phyloP scores from a whole-genome alignment of 2,888 invertebrate species.

The Pollenia labialis region DNA sequence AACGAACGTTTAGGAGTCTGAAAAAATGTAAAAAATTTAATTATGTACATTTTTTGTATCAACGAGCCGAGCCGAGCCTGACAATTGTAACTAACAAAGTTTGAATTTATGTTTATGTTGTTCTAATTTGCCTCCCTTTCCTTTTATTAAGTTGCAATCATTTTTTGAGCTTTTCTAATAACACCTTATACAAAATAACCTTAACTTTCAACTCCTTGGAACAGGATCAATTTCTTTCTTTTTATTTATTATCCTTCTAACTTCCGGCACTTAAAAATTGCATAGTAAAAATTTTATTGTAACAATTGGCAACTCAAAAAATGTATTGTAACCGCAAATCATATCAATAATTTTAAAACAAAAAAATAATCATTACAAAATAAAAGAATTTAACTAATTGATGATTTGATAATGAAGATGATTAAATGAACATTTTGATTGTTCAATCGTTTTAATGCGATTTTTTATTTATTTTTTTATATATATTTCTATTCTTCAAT shows the following conservation, averaged over 20 bases:
- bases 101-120: slow-evolving; percentile 32
- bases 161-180: slow-evolving; percentile 1
- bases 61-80: background rate
- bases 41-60: background rate
- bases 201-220: background rate
- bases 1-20: background rate
- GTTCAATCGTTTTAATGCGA: slow-evolving; percentile 71
- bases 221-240: background rate
- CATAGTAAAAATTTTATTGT: slow-evolving; percentile 9
- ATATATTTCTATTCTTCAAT: slow-evolving; percentile 66
- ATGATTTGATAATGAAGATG: slow-evolving; percentile 42
- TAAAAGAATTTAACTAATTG: slow-evolving; percentile 39
- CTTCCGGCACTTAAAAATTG: slow-evolving; percentile 39
- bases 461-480: slow-evolving; percentile 65
- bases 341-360: slow-evolving; percentile 23
- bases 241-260: slow-evolving; percentile 1
- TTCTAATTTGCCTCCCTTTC: slow-evolving; percentile 26
- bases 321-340: slow-evolving; percentile 21
- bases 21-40: background rate
- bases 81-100: slow-evolving; percentile 57
- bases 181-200: background rate
- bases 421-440: slow-evolving; percentile 45
- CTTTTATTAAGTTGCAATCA: slow-evolving; percentile 22
- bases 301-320: slow-evolving; percentile 27
- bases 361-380: slow-evolving; percentile 12